A percentile compares a stretch with the other conserved stretches of the same genome.
phyloP scores from a whole-genome alignment of 1,140 invertebrate genomes.

The Brachionus paranguensis region DNA sequence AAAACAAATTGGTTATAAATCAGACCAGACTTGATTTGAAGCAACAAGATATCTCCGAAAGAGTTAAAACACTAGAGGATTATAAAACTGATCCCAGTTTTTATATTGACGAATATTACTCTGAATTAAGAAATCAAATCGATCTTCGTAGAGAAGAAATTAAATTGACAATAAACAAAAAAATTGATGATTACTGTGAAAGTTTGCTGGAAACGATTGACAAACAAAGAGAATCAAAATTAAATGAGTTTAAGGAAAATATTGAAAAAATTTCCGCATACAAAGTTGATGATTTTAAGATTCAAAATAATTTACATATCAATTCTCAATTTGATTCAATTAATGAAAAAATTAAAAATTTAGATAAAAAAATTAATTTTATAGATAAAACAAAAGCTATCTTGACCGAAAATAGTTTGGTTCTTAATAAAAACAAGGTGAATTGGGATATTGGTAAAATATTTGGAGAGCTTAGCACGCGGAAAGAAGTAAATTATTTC shows the following conservation, averaged over 20 bases:
- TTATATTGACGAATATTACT: not conserved
- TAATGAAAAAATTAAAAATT: not conserved
- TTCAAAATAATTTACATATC: not conserved
- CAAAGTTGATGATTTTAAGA: not conserved
- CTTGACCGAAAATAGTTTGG: not conserved
- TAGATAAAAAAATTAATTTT: not conserved
- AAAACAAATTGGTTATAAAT: not conserved
- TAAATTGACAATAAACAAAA: not conserved
- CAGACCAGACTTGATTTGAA: not conserved
- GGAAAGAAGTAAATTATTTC: not conserved
- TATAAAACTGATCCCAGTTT: not conserved
- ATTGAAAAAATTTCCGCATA: not conserved
- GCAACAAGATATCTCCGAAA: not conserved
- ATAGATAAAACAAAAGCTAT: not conserved
- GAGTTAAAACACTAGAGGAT: not conserved
- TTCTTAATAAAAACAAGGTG: not conserved
- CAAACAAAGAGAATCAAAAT: not conserved
- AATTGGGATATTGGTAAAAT: not conserved
- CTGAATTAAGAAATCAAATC: not conserved
- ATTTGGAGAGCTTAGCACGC: not conserved
- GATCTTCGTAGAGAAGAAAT: not conserved
- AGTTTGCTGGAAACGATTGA: not conserved
- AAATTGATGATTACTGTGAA: not conserved
- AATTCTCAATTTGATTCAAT: not conserved
- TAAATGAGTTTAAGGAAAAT: not conserved